Conservation (phyloP, 2,888 invertebrate species). For the Hirtodrosophila confusa region DNA sequence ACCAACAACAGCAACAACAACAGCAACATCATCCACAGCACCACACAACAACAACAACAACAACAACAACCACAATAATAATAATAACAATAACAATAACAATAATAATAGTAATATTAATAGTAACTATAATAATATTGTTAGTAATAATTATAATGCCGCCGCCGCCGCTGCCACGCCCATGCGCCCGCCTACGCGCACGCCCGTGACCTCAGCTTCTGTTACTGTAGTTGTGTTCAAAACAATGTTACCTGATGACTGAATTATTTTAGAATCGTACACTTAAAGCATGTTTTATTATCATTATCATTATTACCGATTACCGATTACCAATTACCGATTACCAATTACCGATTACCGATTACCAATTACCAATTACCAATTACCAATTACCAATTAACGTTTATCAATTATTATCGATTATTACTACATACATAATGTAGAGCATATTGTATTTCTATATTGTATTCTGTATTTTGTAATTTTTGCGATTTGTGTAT, state of each 20-base stretch:
- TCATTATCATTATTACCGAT: slow-evolving; percentile 48
- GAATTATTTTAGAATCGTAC: slow-evolving; percentile 82
- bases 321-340: slow-evolving; percentile 33
- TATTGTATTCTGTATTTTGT: no score
- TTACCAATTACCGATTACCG: slow-evolving; percentile 33
- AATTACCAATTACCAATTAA: slow-evolving; percentile 31
- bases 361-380: slow-evolving; percentile 35
- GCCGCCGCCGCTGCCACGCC: slow-evolving; percentile 52
- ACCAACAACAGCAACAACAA: slow-evolving; percentile 20
- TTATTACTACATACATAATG: slow-evolving; percentile 60
- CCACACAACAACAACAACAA: slow-evolving; percentile 23
- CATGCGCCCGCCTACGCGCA: slow-evolving; percentile 57
- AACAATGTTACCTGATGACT: slow-evolving; percentile 85
- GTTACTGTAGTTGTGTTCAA: slow-evolving; percentile 85
- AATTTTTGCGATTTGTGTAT: no score
- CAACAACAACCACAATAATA: slow-evolving; percentile 33
- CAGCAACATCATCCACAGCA: slow-evolving; percentile 21
- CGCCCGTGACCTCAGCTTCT: slow-evolving; percentile 81
- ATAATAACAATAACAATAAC: slow-evolving; percentile 31
- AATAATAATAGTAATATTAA: slow-evolving; percentile 37
- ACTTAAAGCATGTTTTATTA: slow-evolving; percentile 74
- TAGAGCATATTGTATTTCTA: slow-evolving; percentile 46
- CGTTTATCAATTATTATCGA: slow-evolving; percentile 26
- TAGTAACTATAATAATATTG: slow-evolving; percentile 31
- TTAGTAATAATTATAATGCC: slow-evolving; percentile 51